Evolutionary conservation across 2,797 vertebrate genomes (phyloP).

Genomic region (Percopsis omiscomaycus): DNA sequence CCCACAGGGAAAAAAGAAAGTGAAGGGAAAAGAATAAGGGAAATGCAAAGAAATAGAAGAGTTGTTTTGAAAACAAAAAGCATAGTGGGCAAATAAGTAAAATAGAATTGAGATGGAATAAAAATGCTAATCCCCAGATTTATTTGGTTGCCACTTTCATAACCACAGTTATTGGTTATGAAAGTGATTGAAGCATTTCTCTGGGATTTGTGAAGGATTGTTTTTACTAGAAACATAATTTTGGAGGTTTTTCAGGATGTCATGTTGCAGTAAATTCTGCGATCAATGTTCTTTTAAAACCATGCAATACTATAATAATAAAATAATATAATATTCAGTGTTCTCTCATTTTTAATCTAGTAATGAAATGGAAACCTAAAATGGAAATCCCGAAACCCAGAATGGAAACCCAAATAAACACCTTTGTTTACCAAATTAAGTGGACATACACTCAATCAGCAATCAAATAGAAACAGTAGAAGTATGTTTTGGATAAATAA

Average conservation of each 20-base stretch:
- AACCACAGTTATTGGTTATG: too few species aligned
- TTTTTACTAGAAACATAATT: conserved; percentile 27
- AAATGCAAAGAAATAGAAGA: not conserved
- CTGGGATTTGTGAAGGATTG: conserved; percentile 12
- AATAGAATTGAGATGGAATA: conserved; percentile 25
- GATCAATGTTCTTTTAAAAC: too few species aligned
- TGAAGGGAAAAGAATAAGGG: not conserved
- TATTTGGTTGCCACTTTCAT: not conserved
- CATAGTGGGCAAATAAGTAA: conserved; percentile 33
- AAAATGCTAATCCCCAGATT: conserved; percentile 1
- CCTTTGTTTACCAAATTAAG: too few species aligned
- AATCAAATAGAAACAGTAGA: too few species aligned
- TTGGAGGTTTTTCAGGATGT: conserved; percentile 17
- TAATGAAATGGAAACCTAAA: too few species aligned
- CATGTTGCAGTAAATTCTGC: conserved; percentile 7
- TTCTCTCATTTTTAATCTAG: too few species aligned
- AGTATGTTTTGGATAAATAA: too few species aligned
- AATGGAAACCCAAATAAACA: too few species aligned
- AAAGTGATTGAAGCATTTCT: conserved; percentile 6
- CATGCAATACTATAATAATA: conserved; percentile 1
- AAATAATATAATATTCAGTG: not conserved
- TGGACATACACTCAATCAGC: too few species aligned
- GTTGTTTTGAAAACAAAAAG: conserved; percentile 8
- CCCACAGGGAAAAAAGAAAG: conserved; percentile 17
- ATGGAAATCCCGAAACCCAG: too few species aligned